Evolutionary conservation across 2,888 invertebrate genomes (phyloP).

Genomic region (Marronus borbonicus): DNA sequence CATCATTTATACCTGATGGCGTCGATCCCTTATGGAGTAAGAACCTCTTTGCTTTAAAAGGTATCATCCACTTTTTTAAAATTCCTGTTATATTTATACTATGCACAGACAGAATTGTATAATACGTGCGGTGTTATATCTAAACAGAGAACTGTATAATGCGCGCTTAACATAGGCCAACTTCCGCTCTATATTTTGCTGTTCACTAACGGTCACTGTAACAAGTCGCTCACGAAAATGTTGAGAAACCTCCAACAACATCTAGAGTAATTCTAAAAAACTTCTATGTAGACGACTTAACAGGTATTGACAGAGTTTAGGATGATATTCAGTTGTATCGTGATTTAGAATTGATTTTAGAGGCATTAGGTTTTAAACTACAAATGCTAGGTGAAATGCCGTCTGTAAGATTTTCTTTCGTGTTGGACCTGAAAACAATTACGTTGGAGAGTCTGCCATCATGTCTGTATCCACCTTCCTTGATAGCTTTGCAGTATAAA

Average conservation of each 20-base stretch:
- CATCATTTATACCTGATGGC: slow-evolving; percentile 59
- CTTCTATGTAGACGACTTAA: slow-evolving; percentile 51
- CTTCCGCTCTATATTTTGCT: slow-evolving; percentile 49
- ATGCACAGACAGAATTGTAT: no score
- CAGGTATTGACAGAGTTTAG: slow-evolving; percentile 20
- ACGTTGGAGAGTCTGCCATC: no score
- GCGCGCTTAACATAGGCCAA: slow-evolving; percentile 38
- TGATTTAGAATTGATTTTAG: slow-evolving; percentile 33
- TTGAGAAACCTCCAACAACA: slow-evolving; percentile 8
- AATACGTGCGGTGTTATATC: no score
- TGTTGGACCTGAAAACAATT: no score
- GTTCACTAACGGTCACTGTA: slow-evolving; percentile 19
- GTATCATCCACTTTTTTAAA: slow-evolving; percentile 3
- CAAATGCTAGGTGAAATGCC: no score
- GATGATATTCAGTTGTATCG: neutral
- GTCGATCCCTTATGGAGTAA: slow-evolving; percentile 72
- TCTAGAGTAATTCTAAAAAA: slow-evolving; percentile 25
- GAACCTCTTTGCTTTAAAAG: slow-evolving; percentile 56
- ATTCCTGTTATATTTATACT: neutral
- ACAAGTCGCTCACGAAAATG: slow-evolving; percentile 33
- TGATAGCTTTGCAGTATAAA: no score
- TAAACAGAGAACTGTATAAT: no score
- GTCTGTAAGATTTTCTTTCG: no score
- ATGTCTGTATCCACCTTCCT: no score
- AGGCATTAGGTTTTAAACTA: slow-evolving; percentile 26